Evolutionary conservation across 2,888 invertebrate species (phyloP), one percentile per base, ranked within the genome.

Genomic region (Cataglyphis livida): DNA sequence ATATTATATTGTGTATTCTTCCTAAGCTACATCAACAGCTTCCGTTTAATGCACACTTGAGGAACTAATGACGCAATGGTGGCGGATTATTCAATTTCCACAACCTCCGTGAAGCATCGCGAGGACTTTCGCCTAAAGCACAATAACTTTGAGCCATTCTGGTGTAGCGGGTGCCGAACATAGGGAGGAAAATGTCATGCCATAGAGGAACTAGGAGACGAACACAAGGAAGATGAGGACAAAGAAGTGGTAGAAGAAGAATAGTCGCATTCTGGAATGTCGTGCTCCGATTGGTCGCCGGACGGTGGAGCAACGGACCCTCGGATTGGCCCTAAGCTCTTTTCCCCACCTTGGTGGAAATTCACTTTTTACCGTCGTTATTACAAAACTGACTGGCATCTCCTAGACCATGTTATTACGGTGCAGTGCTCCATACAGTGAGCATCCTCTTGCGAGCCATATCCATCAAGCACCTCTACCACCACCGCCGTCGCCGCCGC

Each of bases 321-420:
- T 88, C 89, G 90, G 91, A 94, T 93, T 93, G 93, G 94, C 91
- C 91, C 91, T 88, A 91, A 89, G 89, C 90, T 86, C 89, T 91
- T 93, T 94, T 94, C 94, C 94, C 94, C 94, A 93, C 94, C 93
- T 93, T 81, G 84, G 87, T 90, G 92, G 92, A 94, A 94, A 94
- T 94, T 94, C 94, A 94, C 94, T 94, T 94, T 94, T 94, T 94
- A 94, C 93, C 90, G 91, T 88, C 89, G 91, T 93, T 93, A 94
- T 94, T 94, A 94, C 94, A 94, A 94, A 94, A 94, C 94, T 93
- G 93, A 93, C 94, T 92, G 92, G 94, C 93, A 93, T 93, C 94
- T 94, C 93, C 93, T 94, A 94, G 94, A 94, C 93, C 94, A 94
- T 94, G 94, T 94, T 94, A 94, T 94, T 94, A 94, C 94, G 91